A percentile compares a stretch with the other conserved stretches of the same genome.
phyloP scores from a whole-genome alignment of 2,113 vertebrate genomes.

The Prolemur simus region DNA sequence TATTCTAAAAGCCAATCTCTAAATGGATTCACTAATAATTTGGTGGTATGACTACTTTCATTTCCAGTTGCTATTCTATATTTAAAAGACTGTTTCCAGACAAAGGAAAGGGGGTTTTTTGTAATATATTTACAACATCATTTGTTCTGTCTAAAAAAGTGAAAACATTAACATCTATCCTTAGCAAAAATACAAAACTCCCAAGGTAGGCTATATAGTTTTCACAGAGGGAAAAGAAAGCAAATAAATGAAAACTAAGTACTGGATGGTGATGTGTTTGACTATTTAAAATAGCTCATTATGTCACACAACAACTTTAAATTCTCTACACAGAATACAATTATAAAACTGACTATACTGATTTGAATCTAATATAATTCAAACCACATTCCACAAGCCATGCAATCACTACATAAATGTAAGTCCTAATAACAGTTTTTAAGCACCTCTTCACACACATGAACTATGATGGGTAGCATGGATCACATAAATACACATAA shows the following conservation, averaged over 20 bases:
- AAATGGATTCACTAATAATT: conserved; percentile 39
- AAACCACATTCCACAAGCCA: conserved; percentile 55
- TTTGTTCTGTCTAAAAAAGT: conserved; percentile 48
- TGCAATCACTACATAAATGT: neutral
- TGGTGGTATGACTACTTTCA: neutral
- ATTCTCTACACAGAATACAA: conserved; percentile 37
- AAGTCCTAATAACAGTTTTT: conserved; percentile 39
- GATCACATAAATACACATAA: conserved; percentile 40
- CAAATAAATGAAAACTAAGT: conserved; percentile 35
- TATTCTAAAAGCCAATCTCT: conserved; percentile 27
- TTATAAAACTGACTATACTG: conserved; percentile 48
- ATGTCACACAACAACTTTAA: conserved; percentile 1
- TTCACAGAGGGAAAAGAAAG: conserved; percentile 19
- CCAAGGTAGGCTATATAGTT: conserved; percentile 24
- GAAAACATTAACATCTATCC: conserved; percentile 40
- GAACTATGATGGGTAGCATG: neutral
- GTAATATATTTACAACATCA: conserved; percentile 16
- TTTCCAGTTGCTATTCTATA: conserved; percentile 25
- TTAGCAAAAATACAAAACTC: conserved; percentile 38
- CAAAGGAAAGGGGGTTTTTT: conserved; percentile 26
- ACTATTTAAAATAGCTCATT: conserved; percentile 38
- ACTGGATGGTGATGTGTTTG: neutral
- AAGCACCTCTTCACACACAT: conserved; percentile 54
- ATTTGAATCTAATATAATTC: conserved; percentile 55
- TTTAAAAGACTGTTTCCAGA: conserved; percentile 35